A percentile compares a stretch with the other conserved stretches of the same genome.
Evolutionary conservation across 2,113 vertebrate genomes (phyloP).

Genomic region (Hemibagrus wyckioides): DNA sequence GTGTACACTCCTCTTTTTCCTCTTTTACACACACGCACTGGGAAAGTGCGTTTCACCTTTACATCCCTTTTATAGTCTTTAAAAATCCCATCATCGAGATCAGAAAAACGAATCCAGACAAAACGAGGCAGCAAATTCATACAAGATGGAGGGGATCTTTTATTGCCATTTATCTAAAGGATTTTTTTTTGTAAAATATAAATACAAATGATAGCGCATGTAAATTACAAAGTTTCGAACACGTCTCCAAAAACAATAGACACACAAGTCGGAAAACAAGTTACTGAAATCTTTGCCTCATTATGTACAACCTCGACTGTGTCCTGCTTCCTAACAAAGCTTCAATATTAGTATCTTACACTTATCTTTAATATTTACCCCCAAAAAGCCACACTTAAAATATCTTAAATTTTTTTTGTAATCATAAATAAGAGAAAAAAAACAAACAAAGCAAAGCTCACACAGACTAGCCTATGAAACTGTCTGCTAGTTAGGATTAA

Average conservation of each 20-base stretch:
- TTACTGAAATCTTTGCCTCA: conserved; percentile 70
- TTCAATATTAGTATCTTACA: conserved; percentile 76
- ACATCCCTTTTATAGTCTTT: not conserved
- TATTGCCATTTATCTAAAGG: conserved; percentile 87
- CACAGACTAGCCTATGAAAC: conserved; percentile 81
- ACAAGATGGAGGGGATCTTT: conserved; percentile 74
- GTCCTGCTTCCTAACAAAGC: conserved; percentile 74
- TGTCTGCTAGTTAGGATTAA: conserved; percentile 60
- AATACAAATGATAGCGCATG: conserved; percentile 92
- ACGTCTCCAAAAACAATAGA: conserved; percentile 87
- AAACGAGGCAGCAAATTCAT: not conserved
- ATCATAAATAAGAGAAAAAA: conserved; percentile 85
- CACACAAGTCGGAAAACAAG: conserved; percentile 88
- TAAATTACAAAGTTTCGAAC: conserved; percentile 94
- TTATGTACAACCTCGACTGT: conserved; percentile 89
- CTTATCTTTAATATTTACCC: conserved; percentile 82
- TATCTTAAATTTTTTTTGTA: conserved; percentile 83
- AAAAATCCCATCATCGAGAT: not conserved
- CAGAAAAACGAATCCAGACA: not conserved
- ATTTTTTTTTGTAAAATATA: conserved; percentile 96
- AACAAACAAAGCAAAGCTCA: conserved; percentile 73
- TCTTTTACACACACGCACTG: not conserved
- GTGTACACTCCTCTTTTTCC: not conserved
- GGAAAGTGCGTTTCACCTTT: not conserved
- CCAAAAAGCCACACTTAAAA: conserved; percentile 86